Base-by-base conservation (phyloP, 2,113 vertebrate species). In the Caloenas nicobarica region DNA sequence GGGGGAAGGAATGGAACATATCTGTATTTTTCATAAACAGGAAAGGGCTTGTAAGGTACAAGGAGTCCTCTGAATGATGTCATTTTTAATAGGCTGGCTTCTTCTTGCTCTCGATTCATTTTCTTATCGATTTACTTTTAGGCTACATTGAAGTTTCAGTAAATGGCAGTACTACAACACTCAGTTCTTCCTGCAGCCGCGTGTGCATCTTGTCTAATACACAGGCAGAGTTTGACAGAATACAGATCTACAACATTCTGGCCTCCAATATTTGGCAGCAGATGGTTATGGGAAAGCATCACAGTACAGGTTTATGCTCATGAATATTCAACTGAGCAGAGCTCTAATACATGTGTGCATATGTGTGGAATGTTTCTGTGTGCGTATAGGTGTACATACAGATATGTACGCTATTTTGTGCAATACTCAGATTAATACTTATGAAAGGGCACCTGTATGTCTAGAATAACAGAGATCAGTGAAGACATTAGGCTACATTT, bases 301-400 rank as follows among this genome's bases (percentile, higher is more conserved):
- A 23, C 48, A n/a, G 25, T 0, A 25, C 28, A 33, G 42, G 7
- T n/a, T 46, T 26, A 11, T 10, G 29, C 6, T 62, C 9, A 2
- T 5, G 24, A 50, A 15, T 25, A 16, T 70, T 54, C 50, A 64
- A 0, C 1, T 16, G 23, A 83, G 36, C 1, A 9, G 5, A 23
- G 36, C 38, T 71, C 48, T 7, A 40, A 24, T 1, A 44, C 3
- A 15, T 3, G 4, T 21, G 17, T 17, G 21, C 16, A 23, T 46
- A 7, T 3, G 2, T 17, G 33, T 46, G 6, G 26, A 51, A 2
- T 1, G 14, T 29, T 54, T 64, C 18, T 62, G 3, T 3, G 12
- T 42, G 14, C 26, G 8, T 7, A 31, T 1, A 54, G 25, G 33
- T 18, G 7, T 24, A 36, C n/a, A 29, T 16, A 33, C 0, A 0